phyloP scores from a whole-genome alignment of 2,888 invertebrate species.

The Tachystola acroxantha region DNA sequence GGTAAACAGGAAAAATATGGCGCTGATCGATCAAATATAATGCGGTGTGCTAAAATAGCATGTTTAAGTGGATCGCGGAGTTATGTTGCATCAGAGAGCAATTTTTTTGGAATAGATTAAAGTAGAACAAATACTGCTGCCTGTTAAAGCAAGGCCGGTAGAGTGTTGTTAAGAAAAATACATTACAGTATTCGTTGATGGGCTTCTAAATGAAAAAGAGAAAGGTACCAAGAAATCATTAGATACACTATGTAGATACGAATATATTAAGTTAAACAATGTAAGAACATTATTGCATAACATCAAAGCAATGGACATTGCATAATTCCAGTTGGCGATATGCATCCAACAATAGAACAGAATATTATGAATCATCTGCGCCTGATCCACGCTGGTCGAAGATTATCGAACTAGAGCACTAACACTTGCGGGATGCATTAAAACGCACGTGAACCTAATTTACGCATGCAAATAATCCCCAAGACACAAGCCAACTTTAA shows the following conservation, averaged over 20 bases:
- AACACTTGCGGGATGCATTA: constrained; percentile 71
- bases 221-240: neutral
- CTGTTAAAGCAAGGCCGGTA: neutral
- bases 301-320: constrained; percentile 54
- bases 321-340: constrained; percentile 63
- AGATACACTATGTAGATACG: neutral
- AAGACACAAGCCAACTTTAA: constrained; percentile 50
- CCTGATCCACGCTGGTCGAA: constrained; percentile 67
- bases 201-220: neutral
- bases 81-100: constrained; percentile 34
- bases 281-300: constrained; percentile 19
- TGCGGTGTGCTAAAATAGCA: constrained; percentile 62
- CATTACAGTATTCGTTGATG: neutral
- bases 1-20: constrained; percentile 78
- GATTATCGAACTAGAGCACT: constrained; percentile 76
- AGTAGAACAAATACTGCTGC: constrained; percentile 7
- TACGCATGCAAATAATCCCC: constrained; percentile 61
- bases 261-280: constrained; percentile 3
- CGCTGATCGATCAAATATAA: constrained; percentile 76
- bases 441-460: constrained; percentile 76
- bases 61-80: constrained; percentile 62
- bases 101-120: constrained; percentile 12
- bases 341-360: constrained; percentile 69
- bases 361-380: constrained; percentile 69
- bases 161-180: neutral